A percentile compares a stretch with the other conserved stretches of the same genome.
Evolutionary conservation across 2,888 invertebrate species (phyloP).

Genomic region (Malthinus flaveolus): DNA sequence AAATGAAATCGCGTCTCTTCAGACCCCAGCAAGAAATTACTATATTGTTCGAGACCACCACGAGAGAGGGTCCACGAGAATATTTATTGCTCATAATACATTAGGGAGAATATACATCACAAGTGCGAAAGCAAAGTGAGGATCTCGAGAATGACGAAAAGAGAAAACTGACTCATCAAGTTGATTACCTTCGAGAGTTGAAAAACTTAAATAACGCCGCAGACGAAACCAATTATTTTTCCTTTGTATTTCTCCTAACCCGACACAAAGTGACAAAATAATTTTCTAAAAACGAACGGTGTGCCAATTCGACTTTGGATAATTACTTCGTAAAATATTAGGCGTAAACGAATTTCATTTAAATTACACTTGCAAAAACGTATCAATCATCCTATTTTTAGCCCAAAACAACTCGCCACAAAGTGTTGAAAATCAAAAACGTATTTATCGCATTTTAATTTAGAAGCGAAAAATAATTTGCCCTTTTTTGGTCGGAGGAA

Average conservation of each 20-base stretch:
- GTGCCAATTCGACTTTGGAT: slow-evolving; percentile 6
- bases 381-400: slow-evolving; percentile 29
- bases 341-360: slow-evolving; percentile 1
- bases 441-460: slow-evolving; percentile 14
- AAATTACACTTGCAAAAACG: slow-evolving; percentile 4
- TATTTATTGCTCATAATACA: slow-evolving; percentile 51
- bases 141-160: slow-evolving; percentile 34
- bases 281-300: neutral
- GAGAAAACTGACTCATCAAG: slow-evolving; percentile 23
- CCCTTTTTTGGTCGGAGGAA: neutral
- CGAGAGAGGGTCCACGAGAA: slow-evolving; percentile 35
- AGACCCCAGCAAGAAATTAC: slow-evolving; percentile 27
- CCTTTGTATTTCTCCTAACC: neutral
- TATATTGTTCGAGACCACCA: slow-evolving; percentile 25
- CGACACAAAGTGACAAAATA: neutral
- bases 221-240: slow-evolving; percentile 9
- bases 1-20: slow-evolving; percentile 44
- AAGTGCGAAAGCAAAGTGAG: slow-evolving; percentile 38
- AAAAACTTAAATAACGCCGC: slow-evolving; percentile 9
- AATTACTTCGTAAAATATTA: slow-evolving; percentile 13
- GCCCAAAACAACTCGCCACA: neutral
- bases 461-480: slow-evolving; percentile 6
- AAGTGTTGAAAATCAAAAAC: slow-evolving; percentile 15
- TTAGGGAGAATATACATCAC: slow-evolving; percentile 50
- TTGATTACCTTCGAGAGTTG: slow-evolving; percentile 26